Evolutionary conservation across 2,797 vertebrate species (phyloP).

Genomic region (Onychomys arenicola): DNA sequence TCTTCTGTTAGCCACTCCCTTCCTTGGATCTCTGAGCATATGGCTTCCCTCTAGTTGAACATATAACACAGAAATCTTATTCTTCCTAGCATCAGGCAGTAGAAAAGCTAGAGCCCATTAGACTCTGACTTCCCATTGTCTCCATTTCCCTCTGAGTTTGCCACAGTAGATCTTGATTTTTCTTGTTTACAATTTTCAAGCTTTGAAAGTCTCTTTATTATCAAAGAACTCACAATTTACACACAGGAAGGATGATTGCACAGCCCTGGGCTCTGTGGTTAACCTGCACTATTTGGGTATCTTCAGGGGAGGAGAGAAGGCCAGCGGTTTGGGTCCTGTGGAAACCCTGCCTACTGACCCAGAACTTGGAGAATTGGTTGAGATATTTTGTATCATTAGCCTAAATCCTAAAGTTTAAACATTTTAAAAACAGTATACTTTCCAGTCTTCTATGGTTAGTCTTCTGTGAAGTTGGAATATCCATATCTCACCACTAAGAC

Average conservation of each 20-base stretch:
- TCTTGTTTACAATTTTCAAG: slow-evolving; percentile 57
- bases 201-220: slow-evolving; percentile 44
- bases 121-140: not conserved
- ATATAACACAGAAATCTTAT: not conserved
- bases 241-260: slow-evolving; percentile 42
- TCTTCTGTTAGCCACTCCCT: not conserved
- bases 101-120: not conserved
- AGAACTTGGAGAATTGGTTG: not conserved
- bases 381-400: slow-evolving; percentile 4
- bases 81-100: not conserved
- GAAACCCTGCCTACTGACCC: slow-evolving; percentile 42
- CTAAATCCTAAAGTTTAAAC: not conserved
- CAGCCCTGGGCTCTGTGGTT: slow-evolving; percentile 56
- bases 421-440: not conserved
- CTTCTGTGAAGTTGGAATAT: not conserved
- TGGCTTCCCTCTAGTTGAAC: not conserved
- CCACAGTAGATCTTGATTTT: not conserved
- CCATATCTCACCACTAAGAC: not conserved
- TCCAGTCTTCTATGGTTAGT: not conserved
- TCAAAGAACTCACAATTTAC: slow-evolving; percentile 38
- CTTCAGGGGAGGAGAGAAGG: slow-evolving; percentile 1
- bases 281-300: slow-evolving; percentile 56
- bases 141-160: not conserved
- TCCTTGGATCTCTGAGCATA: not conserved
- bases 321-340: not conserved